Percentiles rank a stretch among this genome's conserved stretches.
These are phyloP conservation scores for Agrochola lychnidis DNA, from an alignment of 2,888 invertebrate species.

Conservation along the genomic window DNA sequence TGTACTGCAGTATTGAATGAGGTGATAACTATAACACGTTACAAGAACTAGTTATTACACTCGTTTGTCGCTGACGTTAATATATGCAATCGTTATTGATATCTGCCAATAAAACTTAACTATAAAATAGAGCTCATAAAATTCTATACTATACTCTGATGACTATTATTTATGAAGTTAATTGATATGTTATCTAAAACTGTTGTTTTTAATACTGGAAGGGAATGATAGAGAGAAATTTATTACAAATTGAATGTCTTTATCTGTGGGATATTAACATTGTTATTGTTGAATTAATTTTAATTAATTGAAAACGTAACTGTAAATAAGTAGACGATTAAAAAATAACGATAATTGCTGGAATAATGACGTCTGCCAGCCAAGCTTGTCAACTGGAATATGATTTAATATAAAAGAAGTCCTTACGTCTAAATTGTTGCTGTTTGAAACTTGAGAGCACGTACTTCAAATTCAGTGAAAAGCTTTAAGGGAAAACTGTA, in stretches of 20 bases:
- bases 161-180: constrained; percentile 54
- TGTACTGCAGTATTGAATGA: constrained; percentile 34
- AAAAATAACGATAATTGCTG: constrained; percentile 5
- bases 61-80: constrained; percentile 45
- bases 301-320: constrained; percentile 25
- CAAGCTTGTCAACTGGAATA: constrained; percentile 1
- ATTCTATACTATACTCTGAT: constrained; percentile 48
- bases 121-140: constrained; percentile 54
- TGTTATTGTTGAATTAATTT: constrained; percentile 30
- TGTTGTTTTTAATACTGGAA: constrained; percentile 35
- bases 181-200: constrained; percentile 59
- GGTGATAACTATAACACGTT: constrained; percentile 54
- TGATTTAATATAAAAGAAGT: constrained; percentile 26
- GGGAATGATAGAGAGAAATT: constrained; percentile 17
- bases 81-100: constrained; percentile 58
- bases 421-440: constrained; percentile 11
- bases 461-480: constrained; percentile 10
- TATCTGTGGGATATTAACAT: constrained; percentile 21
- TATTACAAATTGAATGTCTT: constrained; percentile 40
- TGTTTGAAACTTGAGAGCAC: constrained; percentile 9
- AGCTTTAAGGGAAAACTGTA: constrained; percentile 10
- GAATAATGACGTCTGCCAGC: constrained; percentile 1
- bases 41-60: constrained; percentile 51
- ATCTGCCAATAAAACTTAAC: constrained; percentile 57
- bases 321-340: constrained; percentile 7